Evolutionary conservation across 2,888 invertebrate species (phyloP), one percentile per base, ranked within the genome.

Genomic region (Eupithecia exiguata): DNA sequence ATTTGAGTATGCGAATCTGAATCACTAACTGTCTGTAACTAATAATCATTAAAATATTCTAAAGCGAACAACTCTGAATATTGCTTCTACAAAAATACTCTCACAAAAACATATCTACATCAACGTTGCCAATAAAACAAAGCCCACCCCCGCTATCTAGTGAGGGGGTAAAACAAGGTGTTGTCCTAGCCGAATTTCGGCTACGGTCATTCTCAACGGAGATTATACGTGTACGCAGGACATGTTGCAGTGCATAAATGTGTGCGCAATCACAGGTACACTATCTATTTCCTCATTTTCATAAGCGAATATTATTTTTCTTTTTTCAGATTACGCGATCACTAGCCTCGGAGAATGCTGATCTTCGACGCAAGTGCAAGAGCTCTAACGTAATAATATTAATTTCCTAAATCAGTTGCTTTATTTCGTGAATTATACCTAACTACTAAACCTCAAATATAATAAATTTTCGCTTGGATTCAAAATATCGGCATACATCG

Each of bases 331-430:
- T 92, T 95, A 95, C 84, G 95, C 95, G 70, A 95, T 95, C 80
- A 95, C 95, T 21, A 95, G 95, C 82, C 87, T 94, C 71, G 95
- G 95, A 38, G 95, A 95, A 85, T 95, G 95, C 88, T 95, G 91
- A 93, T 87, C 69, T 16, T 25, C 12, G n/a, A 36, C 30, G 61
- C 36, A 61, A 4, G 21, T 65, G 25, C 30, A 70, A 68, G 46
- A 68, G 66, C 61, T 71, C 66, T 71, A 70, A 70, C 65, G 67
- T 75, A 73, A 75, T 70, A 72, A 58, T 69, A 69, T 72, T 74
- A 72, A 74, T 75, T 72, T 72, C 58, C 71, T 63, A 62, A 30
- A 75, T 71, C 63, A 61, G 66, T 71, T 21, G 25, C 25, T 77
- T 71, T 71, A 70, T 61, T 70, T 72, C 40, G 62, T 49, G 53